phyloP scores from a whole-genome alignment of 2,888 invertebrate genomes.

The Volucella inflata region DNA sequence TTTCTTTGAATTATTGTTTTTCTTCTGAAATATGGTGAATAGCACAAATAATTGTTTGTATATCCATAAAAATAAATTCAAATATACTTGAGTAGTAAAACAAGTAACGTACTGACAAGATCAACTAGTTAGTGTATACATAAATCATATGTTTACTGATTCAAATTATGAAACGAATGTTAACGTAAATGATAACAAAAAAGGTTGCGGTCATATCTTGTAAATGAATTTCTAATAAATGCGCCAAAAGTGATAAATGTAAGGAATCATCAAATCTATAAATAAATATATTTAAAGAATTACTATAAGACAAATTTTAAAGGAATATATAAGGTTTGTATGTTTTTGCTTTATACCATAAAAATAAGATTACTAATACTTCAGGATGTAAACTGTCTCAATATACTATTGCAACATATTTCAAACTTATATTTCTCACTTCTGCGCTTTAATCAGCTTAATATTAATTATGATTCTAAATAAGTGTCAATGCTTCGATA shows the following conservation, averaged over 20 bases:
- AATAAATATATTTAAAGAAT: conserved; percentile 43
- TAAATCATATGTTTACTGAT: conserved; percentile 6
- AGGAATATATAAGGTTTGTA: too few species aligned
- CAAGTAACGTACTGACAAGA: neutral
- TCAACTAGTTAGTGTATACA: conserved; percentile 16
- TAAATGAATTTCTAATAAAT: conserved; percentile 16
- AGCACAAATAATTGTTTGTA: conserved; percentile 56
- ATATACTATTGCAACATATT: conserved; percentile 58
- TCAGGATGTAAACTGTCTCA: too few species aligned
- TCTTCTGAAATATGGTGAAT: conserved; percentile 56
- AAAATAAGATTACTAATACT: too few species aligned
- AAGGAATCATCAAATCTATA: conserved; percentile 40
- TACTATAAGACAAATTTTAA: conserved; percentile 27
- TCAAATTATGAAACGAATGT: conserved; percentile 13
- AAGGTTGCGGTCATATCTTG: conserved; percentile 26
- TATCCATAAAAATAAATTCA: conserved; percentile 42
- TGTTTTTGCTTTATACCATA: too few species aligned
- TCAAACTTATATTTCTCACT: neutral
- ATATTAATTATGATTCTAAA: too few species aligned
- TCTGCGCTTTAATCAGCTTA: neutral
- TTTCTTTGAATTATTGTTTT: conserved; percentile 23
- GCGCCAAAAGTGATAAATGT: neutral
- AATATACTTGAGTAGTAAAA: conserved; percentile 21
- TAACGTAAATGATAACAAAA: conserved; percentile 45
- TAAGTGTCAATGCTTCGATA: too few species aligned